These are phyloP conservation scores for Probosciger aterrimus DNA, from an alignment of 2,113 vertebrate genomes.

Conservation along the genomic window DNA sequence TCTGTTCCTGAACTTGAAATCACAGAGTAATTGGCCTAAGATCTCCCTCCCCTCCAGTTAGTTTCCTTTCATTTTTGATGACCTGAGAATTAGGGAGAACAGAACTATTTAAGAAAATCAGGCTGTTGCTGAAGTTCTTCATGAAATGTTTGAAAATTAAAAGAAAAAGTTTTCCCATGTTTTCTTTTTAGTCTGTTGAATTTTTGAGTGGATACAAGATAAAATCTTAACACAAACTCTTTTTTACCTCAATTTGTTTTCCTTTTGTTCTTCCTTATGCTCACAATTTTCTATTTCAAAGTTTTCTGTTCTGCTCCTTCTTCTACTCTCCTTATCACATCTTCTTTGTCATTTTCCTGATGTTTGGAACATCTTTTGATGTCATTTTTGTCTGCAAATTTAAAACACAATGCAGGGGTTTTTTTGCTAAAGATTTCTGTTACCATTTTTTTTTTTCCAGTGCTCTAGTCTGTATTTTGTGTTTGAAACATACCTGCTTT, in stretches of 20 bases:
- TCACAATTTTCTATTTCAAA: not conserved
- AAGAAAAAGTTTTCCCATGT: not conserved
- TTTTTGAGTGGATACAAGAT: not conserved
- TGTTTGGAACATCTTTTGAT: not conserved
- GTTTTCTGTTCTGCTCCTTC: not conserved
- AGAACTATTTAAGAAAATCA: not conserved
- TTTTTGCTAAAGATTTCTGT: not conserved
- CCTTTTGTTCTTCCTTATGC: not conserved
- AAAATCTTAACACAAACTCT: not conserved
- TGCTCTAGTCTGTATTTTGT: not conserved
- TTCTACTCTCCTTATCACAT: not conserved
- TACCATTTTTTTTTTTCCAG: not conserved
- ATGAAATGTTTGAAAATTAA: not conserved
- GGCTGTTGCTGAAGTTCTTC: not conserved
- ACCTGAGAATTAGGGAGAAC: not conserved
- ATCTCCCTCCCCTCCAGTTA: not conserved
- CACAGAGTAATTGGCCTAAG: not conserved
- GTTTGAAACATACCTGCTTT: not conserved
- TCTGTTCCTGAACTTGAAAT: not conserved
- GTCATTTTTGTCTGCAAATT: not conserved
- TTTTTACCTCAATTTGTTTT: not conserved
- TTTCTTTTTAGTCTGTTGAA: not conserved
- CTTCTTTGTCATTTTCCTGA: not conserved
- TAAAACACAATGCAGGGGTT: not conserved
- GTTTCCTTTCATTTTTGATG: not conserved